These are phyloP conservation scores for Ellobium chinense DNA, from an alignment of 2,888 invertebrate species.

Conservation along the genomic window DNA sequence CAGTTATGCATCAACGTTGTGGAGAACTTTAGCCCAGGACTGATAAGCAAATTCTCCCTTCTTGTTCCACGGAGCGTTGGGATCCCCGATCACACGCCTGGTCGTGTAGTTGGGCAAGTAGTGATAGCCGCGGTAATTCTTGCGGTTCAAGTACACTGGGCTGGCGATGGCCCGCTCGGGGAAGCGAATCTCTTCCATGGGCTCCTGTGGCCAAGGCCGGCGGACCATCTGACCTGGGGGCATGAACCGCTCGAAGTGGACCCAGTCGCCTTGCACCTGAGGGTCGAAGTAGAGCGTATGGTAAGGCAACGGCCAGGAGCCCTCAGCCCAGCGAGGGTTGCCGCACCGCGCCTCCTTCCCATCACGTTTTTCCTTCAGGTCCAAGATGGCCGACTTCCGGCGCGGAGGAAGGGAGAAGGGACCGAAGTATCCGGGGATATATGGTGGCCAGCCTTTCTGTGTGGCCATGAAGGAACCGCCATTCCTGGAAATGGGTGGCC, in stretches of 20 bases:
- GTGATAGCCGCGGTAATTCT: slow-evolving; percentile 44
- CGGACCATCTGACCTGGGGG: slow-evolving; percentile 45
- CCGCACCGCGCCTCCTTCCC: slow-evolving; percentile 36
- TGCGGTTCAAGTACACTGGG: slow-evolving; percentile 32
- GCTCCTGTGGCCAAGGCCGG: slow-evolving; percentile 27
- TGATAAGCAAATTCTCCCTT: slow-evolving; percentile 38
- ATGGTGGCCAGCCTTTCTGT: slow-evolving; percentile 47
- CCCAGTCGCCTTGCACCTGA: slow-evolving; percentile 37
- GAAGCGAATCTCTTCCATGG: slow-evolving; percentile 30
- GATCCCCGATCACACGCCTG: slow-evolving; percentile 32
- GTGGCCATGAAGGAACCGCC: slow-evolving; percentile 47
- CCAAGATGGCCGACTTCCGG: slow-evolving; percentile 39
- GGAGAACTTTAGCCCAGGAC: slow-evolving; percentile 30
- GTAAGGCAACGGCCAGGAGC: slow-evolving; percentile 36
- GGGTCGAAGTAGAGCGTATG: slow-evolving; percentile 43
- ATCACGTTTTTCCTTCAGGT: slow-evolving; percentile 40
- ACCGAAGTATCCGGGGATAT: slow-evolving; percentile 41
- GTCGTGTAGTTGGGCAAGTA: slow-evolving; percentile 29
- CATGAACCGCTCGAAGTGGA: slow-evolving; percentile 41
- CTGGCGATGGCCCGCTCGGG: slow-evolving; percentile 41
- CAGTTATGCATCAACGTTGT: slow-evolving; percentile 15
- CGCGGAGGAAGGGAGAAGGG: slow-evolving; percentile 42
- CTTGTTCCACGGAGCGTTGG: slow-evolving; percentile 43
- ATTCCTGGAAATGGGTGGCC: slow-evolving; percentile 32
- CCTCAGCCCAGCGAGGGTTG: slow-evolving; percentile 42